Evolutionary conservation across 2,113 vertebrate species (phyloP).

Genomic region (Mesitornis unicolor): DNA sequence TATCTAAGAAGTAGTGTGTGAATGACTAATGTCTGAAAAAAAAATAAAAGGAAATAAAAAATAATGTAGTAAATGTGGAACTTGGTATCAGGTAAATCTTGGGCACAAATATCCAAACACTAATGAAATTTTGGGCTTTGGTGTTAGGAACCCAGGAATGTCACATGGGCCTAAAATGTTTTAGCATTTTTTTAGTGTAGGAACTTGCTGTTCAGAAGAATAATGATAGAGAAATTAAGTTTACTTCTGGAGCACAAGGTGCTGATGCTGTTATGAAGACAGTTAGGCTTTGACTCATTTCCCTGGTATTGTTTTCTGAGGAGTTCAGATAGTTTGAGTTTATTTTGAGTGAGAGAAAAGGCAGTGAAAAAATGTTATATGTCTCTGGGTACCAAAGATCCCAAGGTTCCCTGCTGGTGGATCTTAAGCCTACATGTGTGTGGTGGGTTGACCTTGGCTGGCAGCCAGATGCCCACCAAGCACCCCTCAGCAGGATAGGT

Average conservation of each 20-base stretch:
- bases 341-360: neutral
- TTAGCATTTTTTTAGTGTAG: neutral
- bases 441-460: neutral
- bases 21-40: neutral
- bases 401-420: neutral
- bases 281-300: neutral
- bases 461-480: neutral
- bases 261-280: rapidly evolving
- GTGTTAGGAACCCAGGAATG: neutral
- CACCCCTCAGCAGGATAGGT: neutral
- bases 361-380: neutral
- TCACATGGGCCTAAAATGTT: neutral
- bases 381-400: neutral
- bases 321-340: neutral
- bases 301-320: neutral
- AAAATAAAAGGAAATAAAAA: neutral
- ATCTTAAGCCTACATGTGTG: neutral
- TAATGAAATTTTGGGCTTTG: neutral
- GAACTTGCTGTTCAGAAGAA: neutral
- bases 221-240: neutral
- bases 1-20: neutral
- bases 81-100: neutral
- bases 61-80: neutral
- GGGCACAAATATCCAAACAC: neutral
- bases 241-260: neutral